Evolutionary conservation across 2,888 invertebrate genomes (phyloP), one percentile per base, ranked within the genome.

Genomic region (Adela reaumurella): DNA sequence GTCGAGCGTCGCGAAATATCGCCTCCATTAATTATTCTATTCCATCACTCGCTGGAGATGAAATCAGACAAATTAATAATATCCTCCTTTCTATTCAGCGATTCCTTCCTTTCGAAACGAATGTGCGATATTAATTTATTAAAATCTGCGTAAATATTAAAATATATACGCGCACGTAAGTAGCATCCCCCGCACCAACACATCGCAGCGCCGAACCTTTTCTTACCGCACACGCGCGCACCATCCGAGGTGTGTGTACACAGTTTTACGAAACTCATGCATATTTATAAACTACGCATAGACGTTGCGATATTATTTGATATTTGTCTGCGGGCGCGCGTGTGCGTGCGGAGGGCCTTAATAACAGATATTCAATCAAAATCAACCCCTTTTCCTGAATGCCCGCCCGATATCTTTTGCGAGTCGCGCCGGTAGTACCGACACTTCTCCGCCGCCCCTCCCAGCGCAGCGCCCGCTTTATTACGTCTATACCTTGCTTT

Each of bases 321-420:
- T 70, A 66, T 67, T 62, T 68, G 65, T 48, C 51, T 48, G 46
- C 48, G 48, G 56, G 57, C 68, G 58, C 57, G 68, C 73, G 74
- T 68, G 72, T 56, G 66, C 59, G 56, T 54, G 62, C 65, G 67
- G 67, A 66, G 74, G 73, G 67, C 68, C 72, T 70, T 76, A 68
- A 78, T 77, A 76, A 72, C 78, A 77, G 77, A 78, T 78, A 78
- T 78, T 78, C 78, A 77, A 78, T 78, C 78, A 77, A 77, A 74
- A 70, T 70, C 74, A 73, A 74, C 76, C 78, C 77, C 66, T 74
- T 71, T 59, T 64, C 67, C 67, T 65, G 68, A 35, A 35, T 35
- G 35, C 35, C 35, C 35, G 35, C 62, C 74, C 74, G 74, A 74
- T 74, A 74, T 74, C 76, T 76, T 73, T 72, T 63, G 68, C 61